Percentiles rank a stretch among this genome's conserved stretches.
phyloP scores from a whole-genome alignment of 1,140 invertebrate species.

The Aphelinus certus region DNA sequence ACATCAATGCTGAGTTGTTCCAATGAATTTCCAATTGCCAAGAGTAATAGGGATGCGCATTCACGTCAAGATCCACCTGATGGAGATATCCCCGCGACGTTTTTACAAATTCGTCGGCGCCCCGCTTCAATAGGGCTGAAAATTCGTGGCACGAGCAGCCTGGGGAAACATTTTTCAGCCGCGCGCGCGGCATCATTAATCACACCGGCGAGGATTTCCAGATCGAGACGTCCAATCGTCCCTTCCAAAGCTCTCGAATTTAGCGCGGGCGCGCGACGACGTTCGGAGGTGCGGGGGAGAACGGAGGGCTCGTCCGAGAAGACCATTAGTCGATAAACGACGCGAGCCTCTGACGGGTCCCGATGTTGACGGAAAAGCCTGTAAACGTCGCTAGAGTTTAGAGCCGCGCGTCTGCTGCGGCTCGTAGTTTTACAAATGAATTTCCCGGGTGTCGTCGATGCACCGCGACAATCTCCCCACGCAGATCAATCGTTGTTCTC shows the following conservation, averaged over 20 bases:
- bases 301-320: slow-evolving; percentile 42
- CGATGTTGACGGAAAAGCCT: slow-evolving; percentile 62
- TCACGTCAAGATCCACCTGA: neutral
- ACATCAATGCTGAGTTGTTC: no score
- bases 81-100: neutral
- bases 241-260: slow-evolving; percentile 37
- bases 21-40: no score
- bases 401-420: slow-evolving; percentile 5
- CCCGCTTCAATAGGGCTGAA: slow-evolving; percentile 26
- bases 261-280: neutral
- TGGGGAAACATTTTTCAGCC: slow-evolving; percentile 30
- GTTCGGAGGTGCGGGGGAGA: neutral
- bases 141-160: slow-evolving; percentile 17
- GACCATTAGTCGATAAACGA: slow-evolving; percentile 55
- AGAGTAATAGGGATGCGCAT: no score
- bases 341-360: slow-evolving; percentile 51
- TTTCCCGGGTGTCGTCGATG: slow-evolving; percentile 41
- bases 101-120: slow-evolving; percentile 12
- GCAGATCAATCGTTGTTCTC: slow-evolving; percentile 21
- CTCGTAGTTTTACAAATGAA: slow-evolving; percentile 61
- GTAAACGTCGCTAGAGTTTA: slow-evolving; percentile 51
- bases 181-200: slow-evolving; percentile 30
- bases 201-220: slow-evolving; percentile 48
- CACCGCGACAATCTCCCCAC: no score
- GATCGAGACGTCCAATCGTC: slow-evolving; percentile 46